A percentile compares a stretch with the other conserved stretches of the same genome.
Conservation (phyloP, 2,797 vertebrate genomes). For the Oophaga sylvatica region DNA sequence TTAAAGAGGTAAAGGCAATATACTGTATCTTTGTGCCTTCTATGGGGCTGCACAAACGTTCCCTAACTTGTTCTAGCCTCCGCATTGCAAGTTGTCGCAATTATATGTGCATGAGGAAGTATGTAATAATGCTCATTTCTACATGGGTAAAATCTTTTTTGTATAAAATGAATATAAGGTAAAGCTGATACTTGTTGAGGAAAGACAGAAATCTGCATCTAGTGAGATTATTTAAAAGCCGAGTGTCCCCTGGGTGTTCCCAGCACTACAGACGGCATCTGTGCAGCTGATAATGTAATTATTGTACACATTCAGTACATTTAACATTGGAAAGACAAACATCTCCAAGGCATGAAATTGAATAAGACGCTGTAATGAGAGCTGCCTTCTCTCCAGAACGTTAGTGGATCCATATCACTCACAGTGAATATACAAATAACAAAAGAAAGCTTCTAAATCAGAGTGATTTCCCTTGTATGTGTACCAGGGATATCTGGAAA, state of each 20-base stretch:
- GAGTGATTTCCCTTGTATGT: neutral
- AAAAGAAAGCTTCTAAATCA: neutral
- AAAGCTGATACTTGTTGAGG: slow-evolving; percentile 12
- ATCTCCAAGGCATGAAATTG: slow-evolving; percentile 24
- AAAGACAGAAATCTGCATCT: slow-evolving; percentile 17
- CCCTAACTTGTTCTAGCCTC: neutral
- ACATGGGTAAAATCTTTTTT: neutral
- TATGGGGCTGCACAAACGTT: neutral
- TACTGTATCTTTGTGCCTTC: neutral
- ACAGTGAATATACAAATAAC: neutral
- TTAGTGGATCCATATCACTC: neutral
- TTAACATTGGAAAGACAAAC: slow-evolving; percentile 26
- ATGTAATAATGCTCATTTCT: neutral
- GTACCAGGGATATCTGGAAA: neutral
- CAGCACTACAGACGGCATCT: slow-evolving; percentile 12
- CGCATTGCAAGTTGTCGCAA: neutral
- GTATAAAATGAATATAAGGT: neutral
- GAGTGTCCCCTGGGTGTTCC: slow-evolving; percentile 5
- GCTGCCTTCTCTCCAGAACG: neutral
- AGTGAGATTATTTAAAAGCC: slow-evolving; percentile 19
- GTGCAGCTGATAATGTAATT: slow-evolving; percentile 38
- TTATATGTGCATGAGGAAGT: neutral
- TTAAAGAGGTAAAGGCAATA: neutral
- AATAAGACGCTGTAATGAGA: slow-evolving; percentile 23
- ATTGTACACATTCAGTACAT: slow-evolving; percentile 23